Conservation (phyloP, 2,797 vertebrate genomes). For the Uromys caudimaculatus region DNA sequence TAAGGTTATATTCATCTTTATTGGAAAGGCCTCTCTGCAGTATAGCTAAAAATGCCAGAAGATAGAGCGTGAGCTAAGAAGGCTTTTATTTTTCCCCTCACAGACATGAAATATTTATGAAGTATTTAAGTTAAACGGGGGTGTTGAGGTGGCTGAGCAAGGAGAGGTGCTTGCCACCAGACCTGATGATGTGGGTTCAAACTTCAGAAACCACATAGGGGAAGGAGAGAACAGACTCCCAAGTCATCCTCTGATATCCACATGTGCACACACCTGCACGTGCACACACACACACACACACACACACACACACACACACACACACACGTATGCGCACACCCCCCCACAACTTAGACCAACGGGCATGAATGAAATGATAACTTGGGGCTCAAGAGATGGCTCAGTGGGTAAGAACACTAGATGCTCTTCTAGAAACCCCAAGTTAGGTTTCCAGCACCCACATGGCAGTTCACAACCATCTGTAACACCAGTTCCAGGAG, state of each 20-base stretch:
- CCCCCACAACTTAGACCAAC: not conserved
- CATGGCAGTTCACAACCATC: not conserved
- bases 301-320: not conserved
- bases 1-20: conserved; percentile 59
- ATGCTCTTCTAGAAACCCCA: not conserved
- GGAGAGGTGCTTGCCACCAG: not conserved
- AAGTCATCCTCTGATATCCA: not conserved
- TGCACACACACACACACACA: accelerated
- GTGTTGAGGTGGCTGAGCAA: not conserved
- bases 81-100: not conserved
- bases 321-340: not conserved
- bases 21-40: conserved; percentile 23
- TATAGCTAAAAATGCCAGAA: conserved; percentile 26
- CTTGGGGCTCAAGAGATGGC: not conserved
- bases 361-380: conserved; percentile 35
- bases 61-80: not conserved
- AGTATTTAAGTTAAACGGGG: conserved; percentile 17
- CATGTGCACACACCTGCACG: not conserved
- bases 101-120: conserved; percentile 13
- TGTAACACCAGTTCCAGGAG: not conserved
- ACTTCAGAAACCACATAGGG: not conserved
- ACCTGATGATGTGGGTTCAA: not conserved
- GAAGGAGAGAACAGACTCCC: not conserved
- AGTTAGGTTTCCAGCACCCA: not conserved
- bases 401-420: not conserved